Evolutionary conservation across 2,888 invertebrate genomes (phyloP), one percentile per base, ranked within the genome.

Genomic region (Lycocerus yunnanus): DNA sequence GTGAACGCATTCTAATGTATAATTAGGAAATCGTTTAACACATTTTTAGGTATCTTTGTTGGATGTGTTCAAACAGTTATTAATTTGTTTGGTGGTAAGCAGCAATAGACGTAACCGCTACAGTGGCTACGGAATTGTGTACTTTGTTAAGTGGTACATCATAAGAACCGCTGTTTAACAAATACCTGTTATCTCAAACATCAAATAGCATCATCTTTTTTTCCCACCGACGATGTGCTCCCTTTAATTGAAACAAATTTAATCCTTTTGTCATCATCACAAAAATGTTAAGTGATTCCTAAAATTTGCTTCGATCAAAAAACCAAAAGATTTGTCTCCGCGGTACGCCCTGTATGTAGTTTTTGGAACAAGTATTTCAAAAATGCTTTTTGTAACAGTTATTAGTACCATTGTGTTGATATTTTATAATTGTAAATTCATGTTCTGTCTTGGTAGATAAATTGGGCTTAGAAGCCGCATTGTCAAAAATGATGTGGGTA

Each of bases 401-500:
- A 24, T 75, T 75, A 75, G 73, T 73, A 71, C 60, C 65, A 66
- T 69, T 67, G 76, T 71, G 77, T 78, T 71, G 75, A 79, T 79
- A 78, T 75, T 78, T 81, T 78, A 79, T 82, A 83, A 84, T 84
- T 84, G 84, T 84, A 83, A 83, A 83, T 81, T 80, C 81, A 79
- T 84, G 80, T 80, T 78, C 78, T 78, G 79, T 82, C 81, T 81
- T 78, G 78, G 81, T 80, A 83, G 83, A 84, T 84, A 84, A 84
- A 84, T 84, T 81, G 83, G 43, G 43, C 43, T 82, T 81, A 75
- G 76, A 78, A 80, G 78, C 79, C 74, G 76, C 78, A 78, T 81
- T 81, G 84, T 84, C 84, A 84, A 80, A 82, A 81, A 82, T 84
- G 84, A 84, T 80, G 84, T 84, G 84, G 84, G 83, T 83, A 82